phyloP scores from a whole-genome alignment of 2,888 invertebrate genomes.

The Spodoptera exigua region DNA sequence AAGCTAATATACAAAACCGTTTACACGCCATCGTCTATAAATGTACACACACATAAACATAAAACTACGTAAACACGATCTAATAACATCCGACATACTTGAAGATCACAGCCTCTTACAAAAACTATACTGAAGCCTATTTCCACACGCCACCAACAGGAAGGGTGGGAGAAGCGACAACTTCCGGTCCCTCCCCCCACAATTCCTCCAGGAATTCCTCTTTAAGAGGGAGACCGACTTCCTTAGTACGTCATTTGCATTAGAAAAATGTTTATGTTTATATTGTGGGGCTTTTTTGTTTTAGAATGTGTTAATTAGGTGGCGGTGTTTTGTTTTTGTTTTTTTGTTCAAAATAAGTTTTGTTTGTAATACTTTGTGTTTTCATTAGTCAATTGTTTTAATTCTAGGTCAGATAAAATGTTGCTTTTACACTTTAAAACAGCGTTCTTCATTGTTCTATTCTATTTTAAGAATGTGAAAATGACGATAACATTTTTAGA shows the following conservation, averaged over 20 bases:
- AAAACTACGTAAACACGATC: conserved; percentile 2
- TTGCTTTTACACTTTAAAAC: too few species aligned
- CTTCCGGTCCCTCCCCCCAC: conserved; percentile 43
- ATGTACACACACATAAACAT: background rate
- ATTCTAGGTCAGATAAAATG: too few species aligned
- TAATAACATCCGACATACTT: conserved; percentile 8
- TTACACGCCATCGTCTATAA: background rate
- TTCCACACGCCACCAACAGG: conserved; percentile 50
- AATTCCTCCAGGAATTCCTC: conserved; percentile 36
- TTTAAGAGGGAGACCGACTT: conserved; percentile 10
- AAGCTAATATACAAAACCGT: background rate
- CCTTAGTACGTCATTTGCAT: conserved; percentile 47
- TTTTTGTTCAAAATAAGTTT: too few species aligned
- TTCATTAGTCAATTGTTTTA: too few species aligned
- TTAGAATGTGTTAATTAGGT: background rate
- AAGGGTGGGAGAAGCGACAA: conserved; percentile 46
- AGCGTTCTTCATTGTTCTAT: too few species aligned
- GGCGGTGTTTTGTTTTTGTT: conserved; percentile 1
- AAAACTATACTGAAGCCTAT: conserved; percentile 51
- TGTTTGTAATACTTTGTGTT: too few species aligned
- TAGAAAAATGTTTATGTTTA: conserved; percentile 35
- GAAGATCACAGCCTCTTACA: conserved; percentile 52
- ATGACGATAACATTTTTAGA: too few species aligned
- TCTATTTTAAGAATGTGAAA: too few species aligned
- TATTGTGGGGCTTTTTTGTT: background rate